These are phyloP conservation scores for Cephalopterus ornatus DNA, from an alignment of 2,113 vertebrate species.

Conservation along the genomic window DNA sequence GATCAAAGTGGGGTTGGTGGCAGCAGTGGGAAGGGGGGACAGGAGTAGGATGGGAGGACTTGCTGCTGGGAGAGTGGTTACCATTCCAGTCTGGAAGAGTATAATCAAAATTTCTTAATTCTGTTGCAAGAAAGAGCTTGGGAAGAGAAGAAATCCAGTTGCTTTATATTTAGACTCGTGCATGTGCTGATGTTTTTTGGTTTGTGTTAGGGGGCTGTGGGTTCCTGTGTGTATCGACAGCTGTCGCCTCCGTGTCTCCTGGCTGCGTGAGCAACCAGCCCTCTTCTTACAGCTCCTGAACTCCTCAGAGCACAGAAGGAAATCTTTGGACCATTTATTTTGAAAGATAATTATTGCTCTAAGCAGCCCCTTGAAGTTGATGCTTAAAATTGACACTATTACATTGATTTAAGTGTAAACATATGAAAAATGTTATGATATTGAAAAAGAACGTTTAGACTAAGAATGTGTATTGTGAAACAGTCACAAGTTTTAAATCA, in stretches of 20 bases:
- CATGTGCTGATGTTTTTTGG: not conserved
- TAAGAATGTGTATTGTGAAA: not conserved
- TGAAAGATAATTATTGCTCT: constrained; percentile 19
- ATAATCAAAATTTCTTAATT: not conserved
- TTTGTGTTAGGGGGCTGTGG: not conserved
- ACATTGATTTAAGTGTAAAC: not conserved
- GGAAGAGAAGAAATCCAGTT: not conserved
- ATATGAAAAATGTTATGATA: not conserved
- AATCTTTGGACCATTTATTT: not conserved
- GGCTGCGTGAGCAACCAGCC: not conserved
- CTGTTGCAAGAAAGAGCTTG: not conserved
- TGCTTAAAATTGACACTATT: not conserved
- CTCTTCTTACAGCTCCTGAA: not conserved
- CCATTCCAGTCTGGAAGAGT: not conserved
- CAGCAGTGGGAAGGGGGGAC: not conserved
- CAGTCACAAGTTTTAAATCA: not conserved
- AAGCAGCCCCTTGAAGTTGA: not conserved
- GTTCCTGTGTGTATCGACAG: not conserved
- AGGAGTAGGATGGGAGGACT: not conserved
- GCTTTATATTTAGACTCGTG: not conserved
- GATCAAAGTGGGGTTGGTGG: not conserved
- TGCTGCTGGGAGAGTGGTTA: not conserved
- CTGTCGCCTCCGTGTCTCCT: constrained; percentile 4
- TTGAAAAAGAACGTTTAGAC: not conserved
- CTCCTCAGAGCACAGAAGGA: not conserved